phyloP scores from a whole-genome alignment of 2,888 invertebrate genomes.

The Cetonia aurata region DNA sequence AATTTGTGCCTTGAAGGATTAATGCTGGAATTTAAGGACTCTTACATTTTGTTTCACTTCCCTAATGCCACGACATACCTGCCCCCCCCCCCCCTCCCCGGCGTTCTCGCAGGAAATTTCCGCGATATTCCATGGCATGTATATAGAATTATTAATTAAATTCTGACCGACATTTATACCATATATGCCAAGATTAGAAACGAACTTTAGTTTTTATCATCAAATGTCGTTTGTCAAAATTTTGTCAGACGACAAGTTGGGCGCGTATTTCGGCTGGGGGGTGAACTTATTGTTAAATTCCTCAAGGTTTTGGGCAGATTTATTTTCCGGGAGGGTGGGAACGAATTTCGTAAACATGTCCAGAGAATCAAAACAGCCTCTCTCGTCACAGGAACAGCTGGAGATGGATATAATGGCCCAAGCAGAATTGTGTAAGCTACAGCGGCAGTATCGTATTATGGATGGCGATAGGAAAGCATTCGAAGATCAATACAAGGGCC shows the following conservation, averaged over 20 bases:
- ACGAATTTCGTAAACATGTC: slow-evolving; percentile 31
- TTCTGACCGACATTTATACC: too few species aligned
- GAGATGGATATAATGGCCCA: slow-evolving; percentile 85
- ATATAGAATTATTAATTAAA: too few species aligned
- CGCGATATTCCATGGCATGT: too few species aligned
- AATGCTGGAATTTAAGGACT: too few species aligned
- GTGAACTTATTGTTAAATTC: slow-evolving; percentile 7
- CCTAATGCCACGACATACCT: too few species aligned
- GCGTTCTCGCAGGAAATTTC: too few species aligned
- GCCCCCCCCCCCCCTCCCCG: too few species aligned
- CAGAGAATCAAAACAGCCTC: slow-evolving; percentile 51
- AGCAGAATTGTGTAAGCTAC: slow-evolving; percentile 81
- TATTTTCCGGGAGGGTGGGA: background rate
- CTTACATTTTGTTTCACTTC: too few species aligned
- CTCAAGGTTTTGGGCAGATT: background rate
- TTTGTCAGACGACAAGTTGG: slow-evolving; percentile 18
- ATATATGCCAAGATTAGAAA: too few species aligned
- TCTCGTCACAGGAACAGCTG: slow-evolving; percentile 71
- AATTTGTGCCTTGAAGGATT: too few species aligned
- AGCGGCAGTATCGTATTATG: slow-evolving; percentile 86
- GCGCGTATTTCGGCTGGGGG: slow-evolving; percentile 13
- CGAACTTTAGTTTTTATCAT: too few species aligned
- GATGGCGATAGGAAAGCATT: slow-evolving; percentile 82
- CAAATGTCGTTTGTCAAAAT: background rate
- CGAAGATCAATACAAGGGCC: slow-evolving; percentile 77